Evolutionary conservation across 2,888 invertebrate species (phyloP).

Genomic region (Elmis aenea): DNA sequence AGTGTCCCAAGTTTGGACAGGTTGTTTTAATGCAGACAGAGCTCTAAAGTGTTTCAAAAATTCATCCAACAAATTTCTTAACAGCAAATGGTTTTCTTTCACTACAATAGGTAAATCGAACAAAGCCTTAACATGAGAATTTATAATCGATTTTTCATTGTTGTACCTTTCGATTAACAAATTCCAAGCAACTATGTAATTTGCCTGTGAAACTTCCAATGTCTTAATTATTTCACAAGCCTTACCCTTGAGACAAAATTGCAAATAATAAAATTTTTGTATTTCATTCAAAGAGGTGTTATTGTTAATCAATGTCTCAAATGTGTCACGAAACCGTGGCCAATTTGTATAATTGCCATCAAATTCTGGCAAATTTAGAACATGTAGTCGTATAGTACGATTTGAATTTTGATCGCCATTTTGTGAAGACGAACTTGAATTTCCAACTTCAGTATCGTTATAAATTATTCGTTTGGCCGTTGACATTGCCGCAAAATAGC

Average conservation of each 20-base stretch:
- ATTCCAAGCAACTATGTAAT: conserved; percentile 2
- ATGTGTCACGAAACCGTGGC: conserved; percentile 1
- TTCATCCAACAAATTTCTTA: conserved; percentile 1
- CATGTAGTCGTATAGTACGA: no score
- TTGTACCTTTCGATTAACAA: conserved; percentile 4
- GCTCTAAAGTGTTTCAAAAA: conserved; percentile 3
- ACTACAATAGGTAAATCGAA: conserved; percentile 1
- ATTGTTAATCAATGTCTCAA: conserved; percentile 1
- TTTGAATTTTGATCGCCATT: no score
- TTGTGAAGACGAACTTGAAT: no score
- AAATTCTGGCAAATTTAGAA: conserved; percentile 5
- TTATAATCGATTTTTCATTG: conserved; percentile 1
- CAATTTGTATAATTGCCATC: conserved; percentile 1
- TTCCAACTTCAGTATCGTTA: no score
- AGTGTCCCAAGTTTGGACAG: conserved; percentile 5
- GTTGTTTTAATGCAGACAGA: conserved; percentile 1
- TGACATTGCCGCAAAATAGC: no score
- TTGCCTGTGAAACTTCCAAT: not conserved
- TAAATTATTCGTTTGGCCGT: no score
- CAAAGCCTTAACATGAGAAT: conserved; percentile 1
- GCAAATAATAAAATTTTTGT: conserved; percentile 8
- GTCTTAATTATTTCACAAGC: conserved; percentile 1
- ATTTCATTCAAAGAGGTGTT: not conserved
- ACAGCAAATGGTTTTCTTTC: conserved; percentile 2
- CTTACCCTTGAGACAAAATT: conserved; percentile 1